A percentile compares a stretch with the other conserved stretches of the same genome.
These are phyloP conservation scores for Orchesella flavescens DNA, from an alignment of 2,888 invertebrate species.

Conservation along the genomic window DNA sequence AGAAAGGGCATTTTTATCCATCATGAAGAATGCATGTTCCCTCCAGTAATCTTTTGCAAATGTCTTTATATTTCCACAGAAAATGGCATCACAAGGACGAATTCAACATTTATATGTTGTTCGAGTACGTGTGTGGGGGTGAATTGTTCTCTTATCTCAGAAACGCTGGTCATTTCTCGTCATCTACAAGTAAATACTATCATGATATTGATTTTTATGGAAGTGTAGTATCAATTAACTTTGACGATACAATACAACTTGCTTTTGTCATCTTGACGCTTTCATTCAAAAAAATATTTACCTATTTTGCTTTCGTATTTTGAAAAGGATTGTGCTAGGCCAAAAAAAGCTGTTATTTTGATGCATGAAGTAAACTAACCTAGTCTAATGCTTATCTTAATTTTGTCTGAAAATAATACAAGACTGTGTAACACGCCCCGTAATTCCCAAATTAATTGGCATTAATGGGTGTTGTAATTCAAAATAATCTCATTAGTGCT, in stretches of 20 bases:
- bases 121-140: slow-evolving; percentile 97
- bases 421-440: neutral
- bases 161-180: slow-evolving; percentile 88
- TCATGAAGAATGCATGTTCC: neutral
- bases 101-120: slow-evolving; percentile 94
- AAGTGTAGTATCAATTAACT: too few species aligned
- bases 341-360: too few species aligned
- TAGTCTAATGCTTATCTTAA: slow-evolving; percentile 8
- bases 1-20: slow-evolving; percentile 7
- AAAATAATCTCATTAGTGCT: neutral
- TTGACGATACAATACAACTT: too few species aligned
- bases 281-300: too few species aligned
- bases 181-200: slow-evolving; percentile 79
- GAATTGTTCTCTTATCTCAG: slow-evolving; percentile 96
- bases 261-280: too few species aligned
- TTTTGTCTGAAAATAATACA: neutral
- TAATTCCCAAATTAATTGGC: slow-evolving; percentile 15
- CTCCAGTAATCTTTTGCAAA: slow-evolving; percentile 8
- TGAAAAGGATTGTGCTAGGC: too few species aligned
- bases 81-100: slow-evolving; percentile 94
- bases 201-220: neutral
- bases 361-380: neutral
- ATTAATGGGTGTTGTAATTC: slow-evolving; percentile 2
- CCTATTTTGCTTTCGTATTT: too few species aligned
- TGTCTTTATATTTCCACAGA: slow-evolving; percentile 77